Evolutionary conservation across 2,797 vertebrate genomes (phyloP), one percentile per base, ranked within the genome.

Genomic region (Macropus fuliginosus): DNA sequence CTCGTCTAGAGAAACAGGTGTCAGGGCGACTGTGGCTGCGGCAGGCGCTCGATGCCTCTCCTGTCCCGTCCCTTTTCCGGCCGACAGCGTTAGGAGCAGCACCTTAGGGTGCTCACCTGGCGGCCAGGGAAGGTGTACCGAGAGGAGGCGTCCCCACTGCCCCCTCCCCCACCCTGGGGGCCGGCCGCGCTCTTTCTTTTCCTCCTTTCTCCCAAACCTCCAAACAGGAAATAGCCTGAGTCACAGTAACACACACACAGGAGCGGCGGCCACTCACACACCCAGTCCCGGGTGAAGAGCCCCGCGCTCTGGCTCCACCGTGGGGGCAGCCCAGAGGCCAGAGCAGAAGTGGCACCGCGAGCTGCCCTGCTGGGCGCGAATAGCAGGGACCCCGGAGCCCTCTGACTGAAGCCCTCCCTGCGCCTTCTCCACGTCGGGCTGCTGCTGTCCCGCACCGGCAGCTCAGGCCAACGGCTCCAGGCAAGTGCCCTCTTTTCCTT

Each of bases 191-290:
- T 21, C 18, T 40, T n/a, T 91, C 92, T 56, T 74, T 24, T 59
- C 11, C 74, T 62, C 92, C 28, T 93, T 95, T 91, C 91, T 91
- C 54, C 54, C 66, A 54, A 95, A 92, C 93, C 95, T 95, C 96
- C 97, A 95, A 97, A 97, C 98, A 98, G 98, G 98, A 98, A 98
- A 98, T 96, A 95, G 97, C 89, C 95, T 93, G 97, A 97, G 94
- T 96, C 97, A 96, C 97, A 96, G 94, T 92, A 97, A 90, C 28
- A 95, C 96, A 54, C 11, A 90, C 90, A 92, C 87, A 34, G 97
- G 95, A 98, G 94, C 97, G 4, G 94, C 66, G 5, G 96, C 94
- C 87, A 89, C 57, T 93, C 12, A 81, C 91, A 54, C 91, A 9
- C 97, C 97, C 92, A 90, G 50, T 95, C 95, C 55, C 89, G 27